Base-by-base conservation (phyloP, 2,797 vertebrate genomes). In the Hyperoplus lanceolatus region DNA sequence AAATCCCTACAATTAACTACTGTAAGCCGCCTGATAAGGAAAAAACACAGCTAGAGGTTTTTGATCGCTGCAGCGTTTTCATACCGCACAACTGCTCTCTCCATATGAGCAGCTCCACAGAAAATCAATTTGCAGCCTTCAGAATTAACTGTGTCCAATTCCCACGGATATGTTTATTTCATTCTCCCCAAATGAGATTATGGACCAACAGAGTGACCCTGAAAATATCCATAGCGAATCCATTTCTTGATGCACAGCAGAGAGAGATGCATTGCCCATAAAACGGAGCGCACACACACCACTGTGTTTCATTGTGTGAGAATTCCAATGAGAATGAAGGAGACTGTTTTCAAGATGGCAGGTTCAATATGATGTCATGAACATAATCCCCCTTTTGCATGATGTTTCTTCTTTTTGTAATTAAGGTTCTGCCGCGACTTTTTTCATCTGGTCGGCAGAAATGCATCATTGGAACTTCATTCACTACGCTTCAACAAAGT, bases 101-200 rank as follows among this genome's bases (percentile, higher is more conserved):
- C 29, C 29, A 29, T 29, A 59, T 79, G 70, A 63, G 12, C 76
- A 63, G 73, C 77, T 83, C 75, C 55, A 78, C 86, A 81, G 77
- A 88, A 92, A 93, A 93, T 91, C 87, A 89, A 94, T 93, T 93
- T 93, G 83, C 85, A 83, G 83, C 86, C 83, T 85, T 91, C 70
- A 82, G 78, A 93, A 93, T 92, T 84, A 94, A 90, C 92, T 87
- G 91, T 87, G 88, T 90, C 90, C 90, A 92, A 91, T 93, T 91
- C 83, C 89, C 84, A 81, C 66, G 79, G 85, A 95, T 92, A 91
- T 92, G 93, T 94, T 95, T 92, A 92, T 93, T 95, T 92, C 87
- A 91, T 92, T 93, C 79, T 83, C 79, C 86, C 81, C 77, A 93
- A 94, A 94, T 93, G 83, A 93, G 92, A 94, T 94, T 94, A 92